phyloP scores from a whole-genome alignment of 2,797 vertebrate genomes.

The Falco cherrug region DNA sequence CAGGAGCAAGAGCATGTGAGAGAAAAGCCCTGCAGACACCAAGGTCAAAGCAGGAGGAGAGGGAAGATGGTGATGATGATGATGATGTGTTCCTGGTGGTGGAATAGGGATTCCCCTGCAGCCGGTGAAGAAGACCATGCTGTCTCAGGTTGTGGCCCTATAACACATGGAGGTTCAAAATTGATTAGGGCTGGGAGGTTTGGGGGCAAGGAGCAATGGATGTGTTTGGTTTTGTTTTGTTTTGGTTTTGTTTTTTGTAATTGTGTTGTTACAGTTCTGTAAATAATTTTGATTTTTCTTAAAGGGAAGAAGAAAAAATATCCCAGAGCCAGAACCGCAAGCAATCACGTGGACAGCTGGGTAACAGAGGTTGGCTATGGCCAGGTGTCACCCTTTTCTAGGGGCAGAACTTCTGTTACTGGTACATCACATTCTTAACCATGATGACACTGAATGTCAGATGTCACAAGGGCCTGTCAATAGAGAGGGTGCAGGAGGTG shows the following conservation, averaged over 20 bases:
- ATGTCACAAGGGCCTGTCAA: background rate
- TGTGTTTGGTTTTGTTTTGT: background rate
- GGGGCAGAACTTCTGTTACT: background rate
- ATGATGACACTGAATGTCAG: background rate
- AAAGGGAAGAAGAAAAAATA: background rate
- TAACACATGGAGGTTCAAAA: background rate
- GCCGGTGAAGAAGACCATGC: background rate
- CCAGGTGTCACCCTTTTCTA: background rate
- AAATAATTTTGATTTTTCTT: background rate
- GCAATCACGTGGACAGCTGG: background rate
- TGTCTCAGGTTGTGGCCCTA: background rate
- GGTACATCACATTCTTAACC: background rate
- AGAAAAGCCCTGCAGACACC: background rate
- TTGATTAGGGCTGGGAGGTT: background rate
- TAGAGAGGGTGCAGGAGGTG: background rate
- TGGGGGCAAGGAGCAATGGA: too few relatives aligned
- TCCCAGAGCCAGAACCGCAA: background rate
- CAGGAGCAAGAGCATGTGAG: background rate
- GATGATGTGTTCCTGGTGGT: accelerated
- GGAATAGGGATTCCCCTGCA: background rate
- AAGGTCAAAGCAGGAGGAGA: background rate
- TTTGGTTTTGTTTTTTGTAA: background rate
- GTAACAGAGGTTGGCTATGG: background rate
- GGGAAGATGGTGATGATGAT: background rate
- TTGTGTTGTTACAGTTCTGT: background rate